These are phyloP conservation scores for Ceratoteleas bidentatus DNA, from an alignment of 1,140 invertebrate species.

Conservation along the genomic window DNA sequence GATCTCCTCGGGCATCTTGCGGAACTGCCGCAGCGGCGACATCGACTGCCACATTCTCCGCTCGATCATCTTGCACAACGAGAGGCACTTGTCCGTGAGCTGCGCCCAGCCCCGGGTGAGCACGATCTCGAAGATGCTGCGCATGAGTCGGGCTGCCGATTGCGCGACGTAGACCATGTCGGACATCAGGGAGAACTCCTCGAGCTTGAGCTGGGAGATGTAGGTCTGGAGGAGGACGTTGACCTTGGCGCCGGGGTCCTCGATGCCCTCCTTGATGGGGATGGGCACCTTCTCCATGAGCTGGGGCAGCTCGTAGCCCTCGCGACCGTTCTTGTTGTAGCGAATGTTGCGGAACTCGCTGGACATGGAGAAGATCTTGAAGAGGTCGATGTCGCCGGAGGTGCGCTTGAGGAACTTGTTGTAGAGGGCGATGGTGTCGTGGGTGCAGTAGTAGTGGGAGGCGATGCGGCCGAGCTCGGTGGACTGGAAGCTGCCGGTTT, in stretches of 20 bases:
- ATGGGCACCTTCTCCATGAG: constrained; percentile 98
- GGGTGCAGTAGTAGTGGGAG: constrained; percentile 98
- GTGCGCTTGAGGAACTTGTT: too few species aligned
- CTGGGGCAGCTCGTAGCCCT: constrained; percentile 98
- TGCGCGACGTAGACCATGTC: constrained; percentile 99
- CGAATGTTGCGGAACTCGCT: constrained; percentile 94
- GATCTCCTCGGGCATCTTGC: constrained; percentile 98
- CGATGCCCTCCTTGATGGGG: constrained; percentile 99
- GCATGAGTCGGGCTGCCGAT: constrained; percentile 95
- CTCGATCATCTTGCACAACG: constrained; percentile 99
- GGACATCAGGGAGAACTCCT: constrained; percentile 98
- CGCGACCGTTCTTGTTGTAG: constrained; percentile 95
- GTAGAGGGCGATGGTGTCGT: constrained; percentile 97
- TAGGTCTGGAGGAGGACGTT: constrained; percentile 98
- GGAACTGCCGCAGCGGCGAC: constrained; percentile 98
- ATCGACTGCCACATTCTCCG: constrained; percentile 99
- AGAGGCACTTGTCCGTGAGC: constrained; percentile 96
- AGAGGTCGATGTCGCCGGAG: too few species aligned
- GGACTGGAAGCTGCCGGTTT: constrained; percentile 95
- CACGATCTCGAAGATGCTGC: constrained; percentile 99
- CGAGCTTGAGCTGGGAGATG: constrained; percentile 98
- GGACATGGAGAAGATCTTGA: constrained; percentile 99
- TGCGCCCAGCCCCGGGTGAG: constrained; percentile 97
- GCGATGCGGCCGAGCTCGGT: constrained; percentile 98
- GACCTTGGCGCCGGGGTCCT: constrained; percentile 98